phyloP scores from a whole-genome alignment of 2,797 vertebrate genomes.

The Semotilus atromaculatus region DNA sequence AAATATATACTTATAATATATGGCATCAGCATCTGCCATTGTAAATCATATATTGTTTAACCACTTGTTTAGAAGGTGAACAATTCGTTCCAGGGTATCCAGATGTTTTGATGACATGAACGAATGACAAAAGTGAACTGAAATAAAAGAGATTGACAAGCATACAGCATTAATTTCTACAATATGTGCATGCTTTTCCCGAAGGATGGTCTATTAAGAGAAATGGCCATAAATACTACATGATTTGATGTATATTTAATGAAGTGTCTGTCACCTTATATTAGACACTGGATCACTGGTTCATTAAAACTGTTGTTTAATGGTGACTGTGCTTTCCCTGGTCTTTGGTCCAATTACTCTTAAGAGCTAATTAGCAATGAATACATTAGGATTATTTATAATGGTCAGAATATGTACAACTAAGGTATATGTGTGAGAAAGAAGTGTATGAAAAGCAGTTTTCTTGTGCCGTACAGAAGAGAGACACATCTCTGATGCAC shows the following conservation, averaged over 20 bases:
- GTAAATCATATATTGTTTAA: neutral
- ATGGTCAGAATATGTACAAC: constrained; percentile 55
- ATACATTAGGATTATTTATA: constrained; percentile 38
- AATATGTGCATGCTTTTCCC: neutral
- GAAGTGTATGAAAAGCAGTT: neutral
- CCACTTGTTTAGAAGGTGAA: neutral
- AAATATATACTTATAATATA: neutral
- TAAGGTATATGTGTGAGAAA: constrained; percentile 51
- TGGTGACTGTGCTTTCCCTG: constrained; percentile 6
- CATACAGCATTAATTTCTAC: neutral
- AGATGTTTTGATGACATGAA: neutral
- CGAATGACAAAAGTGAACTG: neutral
- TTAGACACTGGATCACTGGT: constrained; percentile 32
- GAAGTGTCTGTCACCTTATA: constrained; percentile 22
- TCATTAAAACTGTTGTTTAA: constrained; percentile 55
- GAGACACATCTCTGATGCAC: neutral
- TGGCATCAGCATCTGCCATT: neutral
- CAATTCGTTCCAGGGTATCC: neutral
- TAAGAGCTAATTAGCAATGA: constrained; percentile 50
- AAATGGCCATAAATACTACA: neutral
- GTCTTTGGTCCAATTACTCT: constrained; percentile 47
- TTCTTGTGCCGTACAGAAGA: neutral
- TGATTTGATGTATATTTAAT: constrained; percentile 48
- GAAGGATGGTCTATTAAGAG: neutral
- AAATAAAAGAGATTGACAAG: neutral